These are phyloP conservation scores for Urocyon cinereoargenteus DNA, from an alignment of 2,797 vertebrate species.

Conservation along the genomic window DNA sequence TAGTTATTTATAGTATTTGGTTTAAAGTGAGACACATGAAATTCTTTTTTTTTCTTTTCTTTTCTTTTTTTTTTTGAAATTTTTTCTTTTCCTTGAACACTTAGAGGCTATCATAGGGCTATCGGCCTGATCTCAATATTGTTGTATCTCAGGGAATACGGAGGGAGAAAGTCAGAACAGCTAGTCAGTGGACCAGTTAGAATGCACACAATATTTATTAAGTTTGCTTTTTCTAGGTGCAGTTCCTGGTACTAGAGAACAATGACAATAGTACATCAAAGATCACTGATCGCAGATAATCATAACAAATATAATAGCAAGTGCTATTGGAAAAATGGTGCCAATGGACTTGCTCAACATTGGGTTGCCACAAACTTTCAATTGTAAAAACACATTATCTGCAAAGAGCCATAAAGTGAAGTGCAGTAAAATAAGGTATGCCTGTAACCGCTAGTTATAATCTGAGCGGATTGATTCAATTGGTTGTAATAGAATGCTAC, in stretches of 20 bases:
- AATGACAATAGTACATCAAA: background rate
- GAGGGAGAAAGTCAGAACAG: background rate
- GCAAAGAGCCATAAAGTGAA: background rate
- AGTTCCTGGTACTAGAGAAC: background rate
- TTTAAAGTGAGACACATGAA: background rate
- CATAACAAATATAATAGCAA: background rate
- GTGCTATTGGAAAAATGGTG: background rate
- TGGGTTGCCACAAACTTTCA: background rate
- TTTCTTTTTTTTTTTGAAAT: background rate
- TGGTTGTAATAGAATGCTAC: background rate
- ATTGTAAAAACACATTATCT: background rate
- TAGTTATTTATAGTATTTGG: background rate
- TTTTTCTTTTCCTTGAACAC: background rate
- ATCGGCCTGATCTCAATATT: background rate
- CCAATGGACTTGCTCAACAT: background rate
- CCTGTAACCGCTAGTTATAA: background rate
- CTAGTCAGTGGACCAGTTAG: background rate
- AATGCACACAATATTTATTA: background rate
- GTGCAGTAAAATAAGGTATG: background rate
- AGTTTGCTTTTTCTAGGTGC: background rate
- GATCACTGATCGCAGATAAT: background rate
- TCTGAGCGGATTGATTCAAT: background rate
- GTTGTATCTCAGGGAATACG: background rate
- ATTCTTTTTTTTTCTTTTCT: background rate
- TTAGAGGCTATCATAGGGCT: background rate